Base-by-base conservation (phyloP, 2,888 invertebrate species). In the Eucriotettix oculatus region DNA sequence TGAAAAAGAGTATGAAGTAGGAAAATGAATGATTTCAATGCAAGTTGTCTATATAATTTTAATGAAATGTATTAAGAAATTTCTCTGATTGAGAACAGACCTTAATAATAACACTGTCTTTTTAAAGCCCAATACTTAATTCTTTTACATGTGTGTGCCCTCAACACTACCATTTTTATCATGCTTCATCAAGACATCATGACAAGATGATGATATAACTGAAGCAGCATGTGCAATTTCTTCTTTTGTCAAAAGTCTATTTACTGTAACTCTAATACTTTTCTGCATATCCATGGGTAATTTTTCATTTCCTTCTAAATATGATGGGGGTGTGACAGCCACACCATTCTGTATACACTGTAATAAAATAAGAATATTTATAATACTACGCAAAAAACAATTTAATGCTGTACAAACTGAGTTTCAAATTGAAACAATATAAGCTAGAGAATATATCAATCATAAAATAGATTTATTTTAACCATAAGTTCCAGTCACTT, bases 301-400 rank as follows among this genome's bases (percentile, higher is more conserved):
- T 10, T 76, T 74, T 69, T 92, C 91, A 0, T 78, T 75, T 14
- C 81, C 76, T 43, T 83, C 76, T 43, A 92, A 73, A 69, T 89
- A 90, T 7, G 82, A 78, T 0, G 89, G 82, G 2, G 82, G 76
- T 1, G 86, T 78, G 53, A 90, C 69, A 1, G 88, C 90, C 11
- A 91, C 75, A 40, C 84, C 83, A 60, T 78, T 78, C 40, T 81
- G 76, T 62, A 84, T 75, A 65, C 86, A 86, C 77, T 80, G 65
- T 59, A 68, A 67, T 61, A 44, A 59, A 57, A 65, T 59, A 59
- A 53, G 59, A 54, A 60, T 55, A 48, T 48, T 48, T 14, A 9
- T 48, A 48, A 12, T 48, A 14, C 2, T n/a, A 48, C 48, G 9
- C 12, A 12, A 2, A 48, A 48, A 48, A 14, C 9, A 7, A 9